Conservation (phyloP, 2,797 vertebrate genomes). For the Oceanodroma leucorhoa region DNA sequence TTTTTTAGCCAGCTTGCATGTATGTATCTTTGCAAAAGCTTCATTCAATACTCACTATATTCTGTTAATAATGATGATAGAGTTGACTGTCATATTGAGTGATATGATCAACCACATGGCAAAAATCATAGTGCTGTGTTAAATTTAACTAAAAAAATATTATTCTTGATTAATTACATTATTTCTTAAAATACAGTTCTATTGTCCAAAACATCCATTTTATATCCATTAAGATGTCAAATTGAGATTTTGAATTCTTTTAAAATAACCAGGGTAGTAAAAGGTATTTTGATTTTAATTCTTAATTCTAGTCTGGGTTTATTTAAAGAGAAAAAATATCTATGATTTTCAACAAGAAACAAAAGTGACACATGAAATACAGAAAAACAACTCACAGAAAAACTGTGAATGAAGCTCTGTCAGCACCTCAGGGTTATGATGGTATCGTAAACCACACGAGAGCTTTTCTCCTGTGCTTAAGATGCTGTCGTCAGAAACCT, state of each 20-base stretch:
- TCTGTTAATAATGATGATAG: neutral
- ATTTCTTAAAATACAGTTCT: neutral
- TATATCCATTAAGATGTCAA: neutral
- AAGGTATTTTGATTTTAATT: neutral
- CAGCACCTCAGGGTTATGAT: neutral
- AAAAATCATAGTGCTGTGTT: neutral
- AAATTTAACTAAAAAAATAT: neutral
- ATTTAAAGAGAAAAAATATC: neutral
- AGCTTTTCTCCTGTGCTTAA: conserved; percentile 11
- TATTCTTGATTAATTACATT: neutral
- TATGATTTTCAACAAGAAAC: neutral
- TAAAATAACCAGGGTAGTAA: neutral
- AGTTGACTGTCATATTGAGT: neutral
- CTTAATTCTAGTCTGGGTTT: neutral
- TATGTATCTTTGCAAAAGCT: neutral
- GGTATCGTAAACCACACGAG: neutral
- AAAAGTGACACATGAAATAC: neutral
- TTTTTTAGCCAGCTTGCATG: neutral
- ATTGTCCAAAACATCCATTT: neutral
- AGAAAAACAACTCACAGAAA: neutral
- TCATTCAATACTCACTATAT: neutral
- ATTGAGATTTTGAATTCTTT: neutral
- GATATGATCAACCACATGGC: neutral
- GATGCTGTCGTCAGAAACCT: conserved; percentile 43
- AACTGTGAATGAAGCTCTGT: conserved; percentile 3